Evolutionary conservation across 2,797 vertebrate species (phyloP), one percentile per base, ranked within the genome.

Genomic region (Cossypha niveicapilla): DNA sequence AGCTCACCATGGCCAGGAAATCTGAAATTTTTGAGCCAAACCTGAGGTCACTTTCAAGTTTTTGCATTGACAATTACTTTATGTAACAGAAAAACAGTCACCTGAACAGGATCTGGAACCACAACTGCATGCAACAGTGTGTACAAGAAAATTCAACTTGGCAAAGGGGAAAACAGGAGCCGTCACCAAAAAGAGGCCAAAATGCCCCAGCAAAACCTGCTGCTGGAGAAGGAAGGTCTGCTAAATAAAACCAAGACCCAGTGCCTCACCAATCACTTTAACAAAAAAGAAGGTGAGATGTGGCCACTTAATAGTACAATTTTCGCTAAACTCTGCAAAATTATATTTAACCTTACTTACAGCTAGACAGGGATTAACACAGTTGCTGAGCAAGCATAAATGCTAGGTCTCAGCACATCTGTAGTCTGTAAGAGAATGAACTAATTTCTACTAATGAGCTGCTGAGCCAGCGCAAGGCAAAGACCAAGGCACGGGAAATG

Each of bases 391-490:
- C 84, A 82, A 89, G 74, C 81, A 30, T 34, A 80, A 89, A 35
- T 41, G 35, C 32, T 60, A 51, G 37, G 51, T 34, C 65, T 89
- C 74, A 87, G 84, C 91, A 96, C 71, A 92, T 79, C 84, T 56
- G 24, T 32, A 60, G 34, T 56, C 77, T 87, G 60, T 53, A 87
- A 85, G n/a, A 66, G 81, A 91, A 79, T 79, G 68, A 96, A 92
- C 67, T 91, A 53, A 95, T 94, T 95, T 92, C 57, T 91, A 85
- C 84, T 87, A 92, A 92, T 67, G 89, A 91, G 92, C 68, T 91
- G 96, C 93, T 93, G 89, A 95, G 84, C 27, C 68, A 94, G 96
- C 84, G 0, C 7, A 18, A 58, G 2, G 22, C 39, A 71, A 82
- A 67, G 67, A 85, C 60, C 15, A 76, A 67, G 82, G 50, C 57